Conservation (phyloP, 2,888 invertebrate species). For the Tethea ocularis region DNA sequence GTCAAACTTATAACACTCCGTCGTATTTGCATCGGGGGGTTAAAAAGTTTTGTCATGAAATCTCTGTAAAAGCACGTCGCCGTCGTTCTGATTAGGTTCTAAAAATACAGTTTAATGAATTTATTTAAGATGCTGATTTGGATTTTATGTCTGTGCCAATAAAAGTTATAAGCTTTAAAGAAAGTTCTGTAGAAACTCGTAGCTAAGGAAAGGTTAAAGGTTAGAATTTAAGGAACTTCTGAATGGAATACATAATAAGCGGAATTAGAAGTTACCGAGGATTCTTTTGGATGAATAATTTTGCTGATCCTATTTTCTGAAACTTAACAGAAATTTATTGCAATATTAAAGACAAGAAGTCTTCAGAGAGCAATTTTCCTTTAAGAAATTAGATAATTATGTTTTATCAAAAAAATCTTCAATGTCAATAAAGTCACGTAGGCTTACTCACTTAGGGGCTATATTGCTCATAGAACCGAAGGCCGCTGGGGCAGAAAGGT, state of each 20-base stretch:
- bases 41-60: too few species aligned
- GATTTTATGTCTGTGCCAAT: not conserved
- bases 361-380: too few species aligned
- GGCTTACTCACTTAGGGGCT: too few species aligned
- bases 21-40: too few species aligned
- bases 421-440: not conserved
- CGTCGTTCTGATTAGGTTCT: too few species aligned
- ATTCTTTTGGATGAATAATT: conserved; percentile 12
- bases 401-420: not conserved
- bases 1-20: too few species aligned
- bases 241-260: conserved; percentile 11
- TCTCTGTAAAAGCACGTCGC: too few species aligned
- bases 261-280: conserved; percentile 8
- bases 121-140: not conserved
- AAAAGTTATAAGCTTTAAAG: not conserved
- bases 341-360: not conserved
- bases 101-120: not conserved
- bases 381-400: not conserved
- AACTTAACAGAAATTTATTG: not conserved
- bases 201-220: not conserved
- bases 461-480: too few species aligned
- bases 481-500: too few species aligned
- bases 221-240: conserved; percentile 1
- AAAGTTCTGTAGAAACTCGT: not conserved
- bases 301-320: conserved; percentile 8